These are phyloP conservation scores for Heliocidaris tuberculata DNA, from an alignment of 35 echinoderm and acorn worm species.

Conservation along the genomic window DNA sequence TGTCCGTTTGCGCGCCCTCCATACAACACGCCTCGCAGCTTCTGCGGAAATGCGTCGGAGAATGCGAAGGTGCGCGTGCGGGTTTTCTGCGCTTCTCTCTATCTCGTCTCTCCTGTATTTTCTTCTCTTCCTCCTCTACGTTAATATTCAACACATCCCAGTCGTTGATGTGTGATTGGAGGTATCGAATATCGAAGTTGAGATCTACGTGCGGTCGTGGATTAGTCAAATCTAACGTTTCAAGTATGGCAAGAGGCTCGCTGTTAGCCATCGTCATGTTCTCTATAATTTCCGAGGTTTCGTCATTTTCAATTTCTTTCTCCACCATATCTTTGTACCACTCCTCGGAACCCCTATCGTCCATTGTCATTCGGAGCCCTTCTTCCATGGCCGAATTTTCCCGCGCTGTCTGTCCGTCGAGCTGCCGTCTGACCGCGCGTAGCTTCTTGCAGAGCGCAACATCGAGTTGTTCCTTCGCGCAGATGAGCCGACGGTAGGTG, in stretches of 20 bases:
- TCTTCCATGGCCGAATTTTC: constrained; percentile 49
- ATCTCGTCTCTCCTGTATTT: neutral
- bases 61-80: neutral
- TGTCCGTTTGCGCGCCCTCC: neutral
- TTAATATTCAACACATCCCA: constrained; percentile 25
- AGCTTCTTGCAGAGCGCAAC: constrained; percentile 39
- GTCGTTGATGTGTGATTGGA: constrained; percentile 36
- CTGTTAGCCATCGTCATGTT: neutral
- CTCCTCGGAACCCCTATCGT: neutral
- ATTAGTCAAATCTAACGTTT: neutral
- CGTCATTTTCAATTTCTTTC: constrained; percentile 18
- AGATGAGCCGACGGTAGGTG: constrained; percentile 47
- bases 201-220: neutral
- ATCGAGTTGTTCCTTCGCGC: constrained; percentile 40
- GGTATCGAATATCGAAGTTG: constrained; percentile 24
- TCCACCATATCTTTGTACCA: constrained; percentile 49
- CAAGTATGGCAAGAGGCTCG: neutral
- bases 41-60: constrained; percentile 8
- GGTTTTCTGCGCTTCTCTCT: neutral
- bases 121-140: constrained; percentile 40
- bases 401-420: constrained; percentile 45
- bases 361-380: neutral
- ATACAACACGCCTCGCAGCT: neutral
- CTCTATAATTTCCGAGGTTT: neutral
- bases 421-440: neutral